A percentile compares a stretch with the other conserved stretches of the same genome.
These are phyloP conservation scores for Lordiphosa fenestrarum DNA, from an alignment of 2,888 invertebrate genomes.

Conservation along the genomic window DNA sequence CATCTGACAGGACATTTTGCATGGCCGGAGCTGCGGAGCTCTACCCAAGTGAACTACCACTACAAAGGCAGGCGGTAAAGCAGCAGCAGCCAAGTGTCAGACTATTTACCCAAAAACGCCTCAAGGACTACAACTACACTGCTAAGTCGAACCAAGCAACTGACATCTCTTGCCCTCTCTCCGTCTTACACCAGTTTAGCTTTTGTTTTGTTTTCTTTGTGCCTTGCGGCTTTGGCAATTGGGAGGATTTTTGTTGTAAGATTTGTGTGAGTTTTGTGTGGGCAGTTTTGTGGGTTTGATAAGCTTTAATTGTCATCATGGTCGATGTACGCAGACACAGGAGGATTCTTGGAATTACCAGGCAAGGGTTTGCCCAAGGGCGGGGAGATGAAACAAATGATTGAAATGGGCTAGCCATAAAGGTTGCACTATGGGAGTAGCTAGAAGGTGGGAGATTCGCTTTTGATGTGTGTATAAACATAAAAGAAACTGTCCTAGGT, in stretches of 20 bases:
- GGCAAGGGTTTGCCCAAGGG: no score
- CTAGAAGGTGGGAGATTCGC: no score
- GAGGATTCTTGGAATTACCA: no score
- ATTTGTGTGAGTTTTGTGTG: constrained; percentile 2
- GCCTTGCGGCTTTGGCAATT: constrained; percentile 33
- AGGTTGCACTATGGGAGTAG: no score
- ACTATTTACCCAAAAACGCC: constrained; percentile 47
- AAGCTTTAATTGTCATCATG: constrained; percentile 11
- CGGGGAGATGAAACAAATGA: no score
- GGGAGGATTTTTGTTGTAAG: constrained; percentile 26
- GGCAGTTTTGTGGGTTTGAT: constrained; percentile 29
- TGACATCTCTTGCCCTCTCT: constrained; percentile 23
- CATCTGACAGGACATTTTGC: constrained; percentile 52
- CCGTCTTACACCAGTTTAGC: constrained; percentile 10
- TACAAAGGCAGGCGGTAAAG: constrained; percentile 41
- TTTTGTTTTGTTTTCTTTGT: constrained; percentile 1
- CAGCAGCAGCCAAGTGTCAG: constrained; percentile 52
- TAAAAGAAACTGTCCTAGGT: no score
- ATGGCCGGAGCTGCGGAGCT: constrained; percentile 34
- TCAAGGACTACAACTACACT: constrained; percentile 25
- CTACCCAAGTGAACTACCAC: constrained; percentile 36
- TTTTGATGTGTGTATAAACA: no score
- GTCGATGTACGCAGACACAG: no score
- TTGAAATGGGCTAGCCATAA: no score
- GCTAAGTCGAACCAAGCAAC: constrained; percentile 26